Evolutionary conservation across 2,888 invertebrate species (phyloP).

Genomic region (Rhamnusium bicolor): DNA sequence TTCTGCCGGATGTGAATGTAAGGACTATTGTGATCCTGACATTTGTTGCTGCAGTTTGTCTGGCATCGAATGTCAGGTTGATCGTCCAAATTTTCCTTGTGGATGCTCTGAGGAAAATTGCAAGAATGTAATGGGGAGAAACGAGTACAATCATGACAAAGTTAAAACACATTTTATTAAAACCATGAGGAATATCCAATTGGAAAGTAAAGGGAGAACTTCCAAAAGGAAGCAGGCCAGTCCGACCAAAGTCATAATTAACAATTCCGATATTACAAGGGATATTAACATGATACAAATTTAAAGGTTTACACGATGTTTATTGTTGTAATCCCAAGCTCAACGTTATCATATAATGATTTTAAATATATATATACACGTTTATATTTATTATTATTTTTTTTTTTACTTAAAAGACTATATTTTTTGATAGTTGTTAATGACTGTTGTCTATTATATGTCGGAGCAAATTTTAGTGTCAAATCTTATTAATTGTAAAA

Average conservation of each 20-base stretch:
- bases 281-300: constrained; percentile 1
- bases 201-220: background rate
- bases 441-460: background rate
- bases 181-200: constrained; percentile 9
- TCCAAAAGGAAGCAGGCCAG: constrained; percentile 3
- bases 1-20: constrained; percentile 16
- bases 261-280: background rate
- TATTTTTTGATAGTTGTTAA: background rate
- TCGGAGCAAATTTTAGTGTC: background rate
- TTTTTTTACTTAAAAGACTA: background rate
- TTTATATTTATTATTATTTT: too few species aligned
- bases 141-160: constrained; percentile 12
- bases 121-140: constrained; percentile 23
- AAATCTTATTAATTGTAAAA: background rate
- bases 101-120: constrained; percentile 25
- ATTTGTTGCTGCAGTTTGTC: constrained; percentile 19
- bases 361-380: background rate
- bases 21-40: constrained; percentile 31
- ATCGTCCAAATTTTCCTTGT: constrained; percentile 27
- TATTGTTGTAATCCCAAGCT: background rate
- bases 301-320: background rate
- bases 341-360: background rate
- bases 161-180: constrained; percentile 8
- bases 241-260: background rate
- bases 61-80: constrained; percentile 23